Conservation (phyloP, 2,113 vertebrate genomes). For the Rhipidura dahli region DNA sequence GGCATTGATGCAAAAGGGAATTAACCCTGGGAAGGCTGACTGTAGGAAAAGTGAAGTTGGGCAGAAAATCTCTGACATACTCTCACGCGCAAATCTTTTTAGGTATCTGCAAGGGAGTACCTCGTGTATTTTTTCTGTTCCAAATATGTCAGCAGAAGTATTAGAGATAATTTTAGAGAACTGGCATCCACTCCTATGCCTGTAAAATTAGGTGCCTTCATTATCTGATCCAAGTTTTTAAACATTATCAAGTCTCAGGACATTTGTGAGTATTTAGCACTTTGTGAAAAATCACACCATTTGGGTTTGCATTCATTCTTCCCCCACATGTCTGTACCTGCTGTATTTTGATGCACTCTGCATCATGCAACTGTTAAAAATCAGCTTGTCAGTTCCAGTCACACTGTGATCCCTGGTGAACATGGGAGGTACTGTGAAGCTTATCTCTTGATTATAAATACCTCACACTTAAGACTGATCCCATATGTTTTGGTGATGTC, state of each 20-base stretch:
- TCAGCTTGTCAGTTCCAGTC: background rate
- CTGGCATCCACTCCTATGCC: background rate
- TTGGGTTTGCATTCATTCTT: background rate
- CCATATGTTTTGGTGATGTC: slow-evolving; percentile 10
- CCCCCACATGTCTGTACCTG: background rate
- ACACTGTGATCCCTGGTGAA: background rate
- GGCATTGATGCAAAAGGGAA: background rate
- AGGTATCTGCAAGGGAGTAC: background rate
- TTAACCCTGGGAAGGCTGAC: background rate
- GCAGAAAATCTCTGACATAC: background rate
- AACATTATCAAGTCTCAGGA: background rate
- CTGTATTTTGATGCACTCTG: background rate
- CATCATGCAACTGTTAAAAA: background rate
- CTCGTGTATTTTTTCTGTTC: background rate
- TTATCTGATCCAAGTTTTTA: background rate
- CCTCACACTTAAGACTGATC: background rate
- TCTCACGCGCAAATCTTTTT: background rate
- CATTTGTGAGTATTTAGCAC: background rate
- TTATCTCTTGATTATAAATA: slow-evolving; percentile 24
- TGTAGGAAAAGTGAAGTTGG: background rate
- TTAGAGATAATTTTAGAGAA: background rate
- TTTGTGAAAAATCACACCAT: background rate
- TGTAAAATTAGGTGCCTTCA: background rate
- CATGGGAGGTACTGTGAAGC: background rate
- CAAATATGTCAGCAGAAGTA: background rate